Percentiles rank a stretch among this genome's conserved stretches.
Conservation (phyloP, 2,888 invertebrate genomes). For the Lingula anatina region DNA sequence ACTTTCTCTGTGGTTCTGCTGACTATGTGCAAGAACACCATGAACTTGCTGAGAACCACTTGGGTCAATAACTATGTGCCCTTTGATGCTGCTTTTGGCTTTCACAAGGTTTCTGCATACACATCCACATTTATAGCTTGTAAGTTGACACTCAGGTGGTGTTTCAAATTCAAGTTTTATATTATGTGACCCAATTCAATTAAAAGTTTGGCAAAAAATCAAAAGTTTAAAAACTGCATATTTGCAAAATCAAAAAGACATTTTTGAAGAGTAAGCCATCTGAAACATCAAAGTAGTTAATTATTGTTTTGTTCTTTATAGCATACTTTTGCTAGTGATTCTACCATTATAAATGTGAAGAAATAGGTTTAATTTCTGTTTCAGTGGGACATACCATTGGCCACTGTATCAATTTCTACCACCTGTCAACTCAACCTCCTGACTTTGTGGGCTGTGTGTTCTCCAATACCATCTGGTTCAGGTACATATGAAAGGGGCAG, state of each 20-base stretch:
- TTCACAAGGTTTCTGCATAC: conserved; percentile 54
- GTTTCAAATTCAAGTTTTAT: no score
- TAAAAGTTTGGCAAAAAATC: no score
- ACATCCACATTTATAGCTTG: neutral
- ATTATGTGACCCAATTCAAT: no score
- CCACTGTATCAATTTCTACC: conserved; percentile 62
- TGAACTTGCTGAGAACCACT: conserved; percentile 59
- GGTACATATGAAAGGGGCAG: conserved; percentile 18
- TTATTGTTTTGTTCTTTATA: no score
- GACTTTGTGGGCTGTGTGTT: conserved; percentile 34
- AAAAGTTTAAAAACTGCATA: no score
- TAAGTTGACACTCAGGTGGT: no score
- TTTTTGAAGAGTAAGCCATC: no score
- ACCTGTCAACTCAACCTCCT: conserved; percentile 60
- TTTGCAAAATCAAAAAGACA: no score
- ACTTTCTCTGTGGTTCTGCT: conserved; percentile 59
- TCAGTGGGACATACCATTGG: conserved; percentile 59
- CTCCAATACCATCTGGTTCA: conserved; percentile 26
- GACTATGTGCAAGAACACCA: conserved; percentile 62
- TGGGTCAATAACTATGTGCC: conserved; percentile 59
- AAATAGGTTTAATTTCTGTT: conserved; percentile 10
- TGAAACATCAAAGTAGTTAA: no score
- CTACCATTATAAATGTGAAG: neutral
- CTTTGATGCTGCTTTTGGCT: conserved; percentile 58
- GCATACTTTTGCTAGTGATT: neutral